Evolutionary conservation across 2,113 vertebrate species (phyloP).

Genomic region (Uria lomvia): DNA sequence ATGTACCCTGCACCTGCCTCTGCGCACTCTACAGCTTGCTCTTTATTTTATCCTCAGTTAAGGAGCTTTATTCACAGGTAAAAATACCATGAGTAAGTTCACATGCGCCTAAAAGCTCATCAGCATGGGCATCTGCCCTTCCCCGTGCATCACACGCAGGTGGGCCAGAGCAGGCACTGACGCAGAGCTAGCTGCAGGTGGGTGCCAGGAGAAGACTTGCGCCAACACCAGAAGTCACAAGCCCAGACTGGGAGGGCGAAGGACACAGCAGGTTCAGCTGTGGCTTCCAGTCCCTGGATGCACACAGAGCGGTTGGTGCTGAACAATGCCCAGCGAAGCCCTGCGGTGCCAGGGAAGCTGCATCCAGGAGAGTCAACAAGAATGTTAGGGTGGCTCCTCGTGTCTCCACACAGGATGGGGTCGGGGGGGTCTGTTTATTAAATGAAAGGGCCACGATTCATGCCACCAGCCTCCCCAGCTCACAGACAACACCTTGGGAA

Average conservation of each 20-base stretch:
- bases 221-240: accelerated
- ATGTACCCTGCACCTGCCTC: background rate
- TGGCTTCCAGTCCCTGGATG: background rate
- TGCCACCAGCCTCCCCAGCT: background rate
- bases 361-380: background rate
- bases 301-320: background rate
- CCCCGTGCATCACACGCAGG: accelerated
- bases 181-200: background rate
- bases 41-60: background rate
- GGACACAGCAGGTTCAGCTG: background rate
- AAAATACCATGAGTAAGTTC: background rate
- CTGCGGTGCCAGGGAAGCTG: background rate
- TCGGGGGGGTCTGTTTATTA: background rate
- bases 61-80: background rate
- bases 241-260: background rate
- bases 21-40: background rate
- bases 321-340: background rate
- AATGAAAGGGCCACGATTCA: accelerated
- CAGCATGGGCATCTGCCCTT: background rate
- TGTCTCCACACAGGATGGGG: background rate
- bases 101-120: background rate
- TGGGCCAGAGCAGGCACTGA: background rate
- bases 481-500: background rate
- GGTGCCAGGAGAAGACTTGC: background rate
- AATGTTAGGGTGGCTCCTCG: background rate